Percentiles rank a stretch among this genome's conserved stretches.
phyloP scores from a whole-genome alignment of 2,113 vertebrate genomes.

The Pseudopodoces humilis region DNA sequence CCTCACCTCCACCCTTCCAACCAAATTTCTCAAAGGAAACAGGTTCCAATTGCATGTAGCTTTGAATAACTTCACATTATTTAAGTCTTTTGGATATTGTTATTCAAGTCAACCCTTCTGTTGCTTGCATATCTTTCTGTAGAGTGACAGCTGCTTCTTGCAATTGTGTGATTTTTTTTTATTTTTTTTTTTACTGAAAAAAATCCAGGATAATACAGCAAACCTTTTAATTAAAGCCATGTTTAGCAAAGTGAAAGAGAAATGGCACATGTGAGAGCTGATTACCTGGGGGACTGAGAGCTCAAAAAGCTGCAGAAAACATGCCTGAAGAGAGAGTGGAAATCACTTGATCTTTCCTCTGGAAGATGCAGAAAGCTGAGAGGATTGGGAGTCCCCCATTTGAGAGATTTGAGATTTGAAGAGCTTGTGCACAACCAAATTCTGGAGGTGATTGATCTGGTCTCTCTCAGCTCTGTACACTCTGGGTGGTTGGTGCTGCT shows the following conservation, averaged over 20 bases:
- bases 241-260: neutral
- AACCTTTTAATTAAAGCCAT: conserved; percentile 12
- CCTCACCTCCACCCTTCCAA: rapidly evolving
- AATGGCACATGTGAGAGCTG: neutral
- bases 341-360: neutral
- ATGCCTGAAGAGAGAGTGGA: neutral
- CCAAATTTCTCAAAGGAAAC: neutral
- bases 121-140: neutral
- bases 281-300: neutral
- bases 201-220: neutral
- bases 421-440: rapidly evolving
- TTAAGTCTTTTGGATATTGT: neutral
- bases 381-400: neutral
- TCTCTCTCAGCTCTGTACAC: neutral
- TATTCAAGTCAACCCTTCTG: neutral
- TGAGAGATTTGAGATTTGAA: neutral
- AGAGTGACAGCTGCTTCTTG: neutral
- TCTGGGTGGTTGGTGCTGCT: neutral
- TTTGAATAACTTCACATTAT: neutral
- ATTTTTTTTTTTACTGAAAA: neutral
- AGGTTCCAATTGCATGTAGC: rapidly evolving
- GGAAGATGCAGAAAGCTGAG: neutral
- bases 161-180: neutral
- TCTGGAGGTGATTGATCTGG: neutral
- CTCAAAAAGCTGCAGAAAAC: neutral